Conservation (phyloP, 2,888 invertebrate species). For the Andrena trimmerana region DNA sequence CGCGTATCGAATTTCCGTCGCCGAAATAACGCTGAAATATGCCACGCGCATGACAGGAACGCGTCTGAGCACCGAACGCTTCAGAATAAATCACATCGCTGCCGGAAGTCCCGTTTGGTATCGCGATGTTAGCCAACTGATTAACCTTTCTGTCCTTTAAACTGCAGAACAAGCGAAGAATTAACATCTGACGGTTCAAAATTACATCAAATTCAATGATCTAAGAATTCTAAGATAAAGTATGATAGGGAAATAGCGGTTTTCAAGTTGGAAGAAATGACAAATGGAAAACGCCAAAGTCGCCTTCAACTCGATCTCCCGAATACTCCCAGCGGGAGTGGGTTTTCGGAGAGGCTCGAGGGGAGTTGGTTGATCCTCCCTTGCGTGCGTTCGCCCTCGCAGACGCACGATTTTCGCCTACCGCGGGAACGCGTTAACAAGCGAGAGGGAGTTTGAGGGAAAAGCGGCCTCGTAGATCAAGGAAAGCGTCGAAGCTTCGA, state of each 20-base stretch:
- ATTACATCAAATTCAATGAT: background rate
- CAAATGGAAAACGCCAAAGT: constrained; percentile 27
- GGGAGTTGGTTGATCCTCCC: constrained; percentile 6
- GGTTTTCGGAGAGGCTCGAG: background rate
- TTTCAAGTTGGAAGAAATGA: constrained; percentile 37
- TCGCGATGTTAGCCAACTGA: constrained; percentile 17
- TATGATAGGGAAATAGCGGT: constrained; percentile 12
- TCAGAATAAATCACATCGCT: constrained; percentile 57
- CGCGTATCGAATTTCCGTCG: constrained; percentile 73
- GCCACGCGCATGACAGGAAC: constrained; percentile 67
- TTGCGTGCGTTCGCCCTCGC: background rate
- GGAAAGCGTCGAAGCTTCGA: constrained; percentile 72
- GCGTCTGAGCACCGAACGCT: constrained; percentile 58
- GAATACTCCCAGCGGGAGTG: constrained; percentile 26
- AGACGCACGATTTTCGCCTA: constrained; percentile 22
- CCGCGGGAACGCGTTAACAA: constrained; percentile 78
- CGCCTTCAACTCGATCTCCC: constrained; percentile 38
- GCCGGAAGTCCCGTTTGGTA: constrained; percentile 48
- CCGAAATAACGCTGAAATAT: constrained; percentile 75
- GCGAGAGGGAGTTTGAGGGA: constrained; percentile 56
- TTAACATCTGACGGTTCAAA: background rate
- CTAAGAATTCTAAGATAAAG: background rate
- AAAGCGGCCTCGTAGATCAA: constrained; percentile 79
- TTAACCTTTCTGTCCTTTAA: background rate
- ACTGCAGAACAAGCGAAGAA: background rate